Conservation (phyloP, 1,140 invertebrate genomes). For the Drosophila pectinifera region DNA sequence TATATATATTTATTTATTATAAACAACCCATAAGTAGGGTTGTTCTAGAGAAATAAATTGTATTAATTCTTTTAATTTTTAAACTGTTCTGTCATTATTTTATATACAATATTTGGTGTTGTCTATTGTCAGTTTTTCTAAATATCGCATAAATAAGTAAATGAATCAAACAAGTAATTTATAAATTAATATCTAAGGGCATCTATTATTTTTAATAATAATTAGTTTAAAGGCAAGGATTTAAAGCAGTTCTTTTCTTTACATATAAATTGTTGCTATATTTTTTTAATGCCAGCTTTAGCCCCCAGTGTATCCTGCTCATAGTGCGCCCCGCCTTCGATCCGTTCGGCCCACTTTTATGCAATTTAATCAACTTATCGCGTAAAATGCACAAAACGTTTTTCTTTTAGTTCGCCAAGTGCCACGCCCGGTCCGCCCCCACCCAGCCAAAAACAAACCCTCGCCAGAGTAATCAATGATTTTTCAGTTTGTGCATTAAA, state of each 20-base stretch:
- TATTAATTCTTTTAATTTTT: too few relatives aligned
- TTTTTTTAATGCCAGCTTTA: background rate
- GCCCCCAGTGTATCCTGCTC: background rate
- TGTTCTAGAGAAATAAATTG: too few relatives aligned
- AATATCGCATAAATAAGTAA: too few relatives aligned
- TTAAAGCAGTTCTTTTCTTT: background rate
- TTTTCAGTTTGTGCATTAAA: conserved; percentile 70
- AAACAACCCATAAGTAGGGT: too few relatives aligned
- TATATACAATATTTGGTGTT: too few relatives aligned
- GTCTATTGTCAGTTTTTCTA: too few relatives aligned
- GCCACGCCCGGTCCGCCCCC: conserved; percentile 14
- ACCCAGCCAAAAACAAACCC: conserved; percentile 4
- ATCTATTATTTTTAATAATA: too few relatives aligned
- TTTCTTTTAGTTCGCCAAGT: conserved; percentile 49
- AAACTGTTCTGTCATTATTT: too few relatives aligned
- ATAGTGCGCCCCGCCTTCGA: conserved; percentile 10
- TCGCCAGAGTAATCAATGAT: conserved; percentile 68
- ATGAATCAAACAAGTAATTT: too few relatives aligned
- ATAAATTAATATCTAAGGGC: too few relatives aligned
- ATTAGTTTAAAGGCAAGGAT: background rate
- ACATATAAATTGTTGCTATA: too few relatives aligned
- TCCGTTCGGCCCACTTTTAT: conserved; percentile 59
- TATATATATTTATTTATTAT: too few relatives aligned
- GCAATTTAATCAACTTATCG: conserved; percentile 82
- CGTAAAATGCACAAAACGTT: conserved; percentile 62